Base-by-base conservation (phyloP, 2,888 invertebrate species). In the Cryptus armator region DNA sequence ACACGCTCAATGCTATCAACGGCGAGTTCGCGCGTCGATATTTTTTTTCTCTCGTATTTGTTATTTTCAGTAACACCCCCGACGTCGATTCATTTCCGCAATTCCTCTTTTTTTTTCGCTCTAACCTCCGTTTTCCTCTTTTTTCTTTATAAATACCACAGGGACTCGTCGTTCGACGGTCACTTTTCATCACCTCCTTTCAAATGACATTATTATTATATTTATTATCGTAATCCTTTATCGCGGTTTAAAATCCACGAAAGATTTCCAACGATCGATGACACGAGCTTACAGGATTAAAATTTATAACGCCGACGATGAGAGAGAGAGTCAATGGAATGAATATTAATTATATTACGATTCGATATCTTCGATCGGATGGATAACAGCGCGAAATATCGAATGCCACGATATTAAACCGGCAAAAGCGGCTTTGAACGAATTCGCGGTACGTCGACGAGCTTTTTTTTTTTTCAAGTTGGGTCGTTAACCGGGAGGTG, bases 11-110 rank as follows among this genome's bases (percentile, higher is more conserved):
- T 46, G 46, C 62, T 59, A 59, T 66, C 44, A 46, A 71, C 53
- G 56, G 68, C 62, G 64, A 62, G 76, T 64, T 46, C 48, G 24
- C 32, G 76, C 70, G 66, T 72, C 66, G 74, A 70, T 82, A 81
- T 46, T 75, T n/a, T 51, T 82, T 70, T 70, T 37, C 43, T 59
- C 86, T 83, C 86, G 51, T 32, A 83, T 86, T 88, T 76, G 19
- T 56, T 5, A 68, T 78, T 19, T 44, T 70, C 83, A 78, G 71
- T 76, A 80, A 37, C 5, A 5, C 83, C 78, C 75, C 32, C 84
- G 82, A 66, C 62, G 86, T 85, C 79, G 68, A 67, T 67, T n/a
- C 51, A 24, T 16, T 51, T 74, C 43, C 43, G 66, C 29, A 62
- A 66, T 46, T 72, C 32, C 43, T 70, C 48, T 62, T 37, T 64